Percentiles rank a stretch among this genome's conserved stretches.
Conservation (phyloP, 2,888 invertebrate species). For the Sarcophaga variegata region DNA sequence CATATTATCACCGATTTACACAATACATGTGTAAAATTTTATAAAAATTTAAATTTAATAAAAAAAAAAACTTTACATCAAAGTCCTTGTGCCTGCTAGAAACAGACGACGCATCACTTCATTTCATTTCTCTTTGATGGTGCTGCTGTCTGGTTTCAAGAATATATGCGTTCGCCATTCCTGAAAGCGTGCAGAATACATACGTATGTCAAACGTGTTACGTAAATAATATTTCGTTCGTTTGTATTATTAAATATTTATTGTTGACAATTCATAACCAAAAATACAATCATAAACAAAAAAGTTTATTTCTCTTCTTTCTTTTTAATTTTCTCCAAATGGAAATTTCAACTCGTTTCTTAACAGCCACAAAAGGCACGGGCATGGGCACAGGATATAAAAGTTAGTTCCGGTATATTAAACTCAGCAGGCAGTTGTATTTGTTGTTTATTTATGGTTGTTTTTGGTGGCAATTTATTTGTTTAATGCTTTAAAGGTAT, state of each 20-base stretch:
- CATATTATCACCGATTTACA: neutral
- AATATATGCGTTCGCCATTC: neutral
- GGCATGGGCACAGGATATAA: slow-evolving; percentile 32
- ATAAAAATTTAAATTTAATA: neutral
- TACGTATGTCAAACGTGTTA: neutral
- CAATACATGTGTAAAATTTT: neutral
- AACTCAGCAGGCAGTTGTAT: slow-evolving; percentile 29
- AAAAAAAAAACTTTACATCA: neutral
- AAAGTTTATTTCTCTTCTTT: neutral
- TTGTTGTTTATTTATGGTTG: neutral
- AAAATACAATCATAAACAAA: slow-evolving; percentile 36
- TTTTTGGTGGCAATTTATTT: slow-evolving; percentile 40
- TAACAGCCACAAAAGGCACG: neutral
- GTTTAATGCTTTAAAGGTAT: slow-evolving; percentile 33
- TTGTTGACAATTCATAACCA: slow-evolving; percentile 36
- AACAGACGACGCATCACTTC: slow-evolving; percentile 38
- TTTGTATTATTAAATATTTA: slow-evolving; percentile 42
- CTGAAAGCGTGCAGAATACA: neutral
- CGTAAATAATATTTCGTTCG: neutral
- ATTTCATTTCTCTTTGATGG: neutral
- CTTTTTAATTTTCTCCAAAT: neutral
- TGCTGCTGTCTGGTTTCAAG: neutral
- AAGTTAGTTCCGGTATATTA: slow-evolving; percentile 56
- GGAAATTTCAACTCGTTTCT: slow-evolving; percentile 35
- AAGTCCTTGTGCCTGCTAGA: slow-evolving; percentile 30